phyloP scores from a whole-genome alignment of 2,888 invertebrate species.

The Ctenicera cuprea region DNA sequence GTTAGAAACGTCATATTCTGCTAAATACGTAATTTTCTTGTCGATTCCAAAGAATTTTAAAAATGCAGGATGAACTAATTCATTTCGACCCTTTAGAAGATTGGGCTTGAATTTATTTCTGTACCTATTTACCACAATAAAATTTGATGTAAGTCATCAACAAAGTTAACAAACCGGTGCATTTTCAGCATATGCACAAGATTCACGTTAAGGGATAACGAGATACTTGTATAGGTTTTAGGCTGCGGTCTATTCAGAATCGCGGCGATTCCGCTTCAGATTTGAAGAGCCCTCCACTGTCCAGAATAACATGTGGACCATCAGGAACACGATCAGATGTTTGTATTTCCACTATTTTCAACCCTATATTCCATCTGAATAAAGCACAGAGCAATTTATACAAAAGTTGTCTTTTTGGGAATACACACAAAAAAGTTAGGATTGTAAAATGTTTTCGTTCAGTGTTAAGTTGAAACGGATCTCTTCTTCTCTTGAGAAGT shows the following conservation, averaged over 20 bases:
- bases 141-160: background rate
- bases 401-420: constrained; percentile 45
- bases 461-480: constrained; percentile 39
- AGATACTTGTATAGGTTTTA: constrained; percentile 69
- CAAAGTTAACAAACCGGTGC: constrained; percentile 31
- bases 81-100: too few species aligned
- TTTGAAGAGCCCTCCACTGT: constrained; percentile 63
- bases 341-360: constrained; percentile 37
- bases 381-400: constrained; percentile 22
- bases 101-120: background rate
- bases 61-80: too few species aligned
- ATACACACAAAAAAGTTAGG: constrained; percentile 36
- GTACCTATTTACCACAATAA: background rate
- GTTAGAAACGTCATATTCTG: too few species aligned
- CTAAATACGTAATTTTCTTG: too few species aligned
- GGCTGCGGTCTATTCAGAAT: constrained; percentile 61
- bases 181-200: constrained; percentile 33
- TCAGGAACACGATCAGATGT: constrained; percentile 41
- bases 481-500: constrained; percentile 13
- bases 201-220: constrained; percentile 63
- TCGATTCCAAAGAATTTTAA: too few species aligned
- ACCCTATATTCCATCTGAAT: constrained; percentile 21
- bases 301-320: constrained; percentile 59
- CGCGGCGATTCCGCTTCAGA: constrained; percentile 61
- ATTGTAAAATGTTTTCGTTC: constrained; percentile 39